These are phyloP conservation scores for Spicauda simplicius DNA, from an alignment of 2,888 invertebrate genomes.

Conservation along the genomic window DNA sequence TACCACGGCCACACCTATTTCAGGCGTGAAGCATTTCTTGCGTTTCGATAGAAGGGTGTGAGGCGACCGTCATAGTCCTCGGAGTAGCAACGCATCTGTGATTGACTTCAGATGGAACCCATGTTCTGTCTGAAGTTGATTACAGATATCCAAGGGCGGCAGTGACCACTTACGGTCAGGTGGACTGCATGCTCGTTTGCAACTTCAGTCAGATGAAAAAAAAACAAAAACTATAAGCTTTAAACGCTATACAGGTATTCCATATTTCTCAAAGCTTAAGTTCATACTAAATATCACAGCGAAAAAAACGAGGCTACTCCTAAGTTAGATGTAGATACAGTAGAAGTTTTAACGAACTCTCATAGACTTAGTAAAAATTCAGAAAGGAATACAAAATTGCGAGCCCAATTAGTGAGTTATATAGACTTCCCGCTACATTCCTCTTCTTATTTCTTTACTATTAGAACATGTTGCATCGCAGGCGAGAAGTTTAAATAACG, in stretches of 20 bases:
- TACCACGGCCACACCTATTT: no score
- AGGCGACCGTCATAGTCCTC: no score
- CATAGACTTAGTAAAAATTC: constrained; percentile 25
- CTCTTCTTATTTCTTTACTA: constrained; percentile 74
- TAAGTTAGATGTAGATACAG: constrained; percentile 13
- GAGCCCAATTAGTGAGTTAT: constrained; percentile 68
- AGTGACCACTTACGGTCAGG: no score
- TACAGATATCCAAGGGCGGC: no score
- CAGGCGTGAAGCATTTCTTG: no score
- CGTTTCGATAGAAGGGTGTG: no score
- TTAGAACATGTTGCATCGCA: not conserved
- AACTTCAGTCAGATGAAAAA: no score
- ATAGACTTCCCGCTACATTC: constrained; percentile 67
- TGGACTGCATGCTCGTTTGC: no score
- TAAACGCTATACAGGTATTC: not conserved
- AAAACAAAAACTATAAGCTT: no score
- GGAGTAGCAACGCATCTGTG: no score
- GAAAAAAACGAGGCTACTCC: not conserved
- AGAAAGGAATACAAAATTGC: constrained; percentile 35
- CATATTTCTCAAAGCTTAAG: not conserved
- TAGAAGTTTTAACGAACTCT: constrained; percentile 27
- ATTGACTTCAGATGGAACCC: no score
- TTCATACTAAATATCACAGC: constrained; percentile 9
- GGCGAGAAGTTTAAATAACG: not conserved
- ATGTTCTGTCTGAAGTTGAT: no score